Evolutionary conservation across 2,113 vertebrate species (phyloP).

Genomic region (Orcinus orca): DNA sequence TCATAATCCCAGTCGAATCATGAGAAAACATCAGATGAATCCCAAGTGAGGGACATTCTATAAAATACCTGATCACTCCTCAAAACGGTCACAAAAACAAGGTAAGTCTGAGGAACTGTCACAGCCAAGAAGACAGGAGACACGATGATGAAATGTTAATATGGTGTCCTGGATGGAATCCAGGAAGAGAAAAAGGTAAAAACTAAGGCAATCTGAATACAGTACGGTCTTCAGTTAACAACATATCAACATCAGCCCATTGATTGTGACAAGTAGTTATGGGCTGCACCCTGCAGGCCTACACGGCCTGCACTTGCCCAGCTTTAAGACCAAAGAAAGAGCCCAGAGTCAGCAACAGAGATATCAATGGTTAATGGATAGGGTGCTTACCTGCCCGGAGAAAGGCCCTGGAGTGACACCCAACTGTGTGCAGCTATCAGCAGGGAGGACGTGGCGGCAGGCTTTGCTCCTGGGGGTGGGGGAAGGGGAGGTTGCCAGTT

Average conservation of each 20-base stretch:
- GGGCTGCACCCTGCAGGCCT: neutral
- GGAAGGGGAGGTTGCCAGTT: neutral
- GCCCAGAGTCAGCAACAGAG: neutral
- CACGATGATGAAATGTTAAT: neutral
- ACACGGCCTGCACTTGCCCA: too few species aligned
- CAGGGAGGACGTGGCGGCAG: fast-evolving
- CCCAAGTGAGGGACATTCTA: neutral
- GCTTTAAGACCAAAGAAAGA: neutral
- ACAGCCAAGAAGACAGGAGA: neutral
- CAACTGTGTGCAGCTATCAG: neutral
- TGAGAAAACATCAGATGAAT: neutral
- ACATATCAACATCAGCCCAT: neutral
- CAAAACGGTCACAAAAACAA: neutral
- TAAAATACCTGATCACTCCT: neutral
- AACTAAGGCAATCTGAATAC: neutral
- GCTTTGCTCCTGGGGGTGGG: neutral
- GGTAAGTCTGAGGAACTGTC: neutral
- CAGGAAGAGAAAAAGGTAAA: neutral
- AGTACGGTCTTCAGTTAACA: neutral
- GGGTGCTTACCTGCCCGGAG: neutral
- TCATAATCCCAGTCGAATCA: neutral
- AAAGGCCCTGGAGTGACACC: neutral
- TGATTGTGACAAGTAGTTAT: neutral
- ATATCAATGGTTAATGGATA: neutral
- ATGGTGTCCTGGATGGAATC: neutral